Conservation (phyloP, 1,140 invertebrate genomes). For the Thaumetopoea pityocampa region DNA sequence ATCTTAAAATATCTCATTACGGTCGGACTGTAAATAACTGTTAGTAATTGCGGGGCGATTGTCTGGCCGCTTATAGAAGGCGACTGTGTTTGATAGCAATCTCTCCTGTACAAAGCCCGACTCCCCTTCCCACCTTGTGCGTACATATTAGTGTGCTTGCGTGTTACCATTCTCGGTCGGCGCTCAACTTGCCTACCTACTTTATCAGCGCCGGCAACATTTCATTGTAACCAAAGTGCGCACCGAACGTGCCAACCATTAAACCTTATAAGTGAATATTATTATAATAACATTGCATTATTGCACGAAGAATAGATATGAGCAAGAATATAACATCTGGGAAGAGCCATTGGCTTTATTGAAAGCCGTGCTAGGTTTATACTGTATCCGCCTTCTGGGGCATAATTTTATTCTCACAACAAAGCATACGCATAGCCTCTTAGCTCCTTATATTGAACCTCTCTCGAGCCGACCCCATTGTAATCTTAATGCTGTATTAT, state of each 20-base stretch:
- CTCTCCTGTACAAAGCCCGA: constrained; percentile 20
- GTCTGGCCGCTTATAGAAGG: constrained; percentile 26
- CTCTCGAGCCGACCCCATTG: constrained; percentile 66
- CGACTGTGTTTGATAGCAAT: constrained; percentile 37
- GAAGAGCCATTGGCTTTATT: constrained; percentile 59
- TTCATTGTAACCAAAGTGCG: constrained; percentile 8
- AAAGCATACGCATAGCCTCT: constrained; percentile 52
- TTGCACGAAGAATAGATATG: constrained; percentile 55
- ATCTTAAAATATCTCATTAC: constrained; percentile 30
- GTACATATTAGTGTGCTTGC: constrained; percentile 19
- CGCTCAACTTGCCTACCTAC: constrained; percentile 12
- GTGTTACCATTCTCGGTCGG: constrained; percentile 23
- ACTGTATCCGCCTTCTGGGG: constrained; percentile 49
- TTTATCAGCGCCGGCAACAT: constrained; percentile 8
- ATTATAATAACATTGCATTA: constrained; percentile 47
- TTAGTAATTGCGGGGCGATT: constrained; percentile 42
- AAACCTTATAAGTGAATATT: constrained; percentile 18
- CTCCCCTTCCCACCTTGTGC: constrained; percentile 22
- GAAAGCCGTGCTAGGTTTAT: constrained; percentile 53
- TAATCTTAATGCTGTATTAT: constrained; percentile 72
- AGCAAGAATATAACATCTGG: constrained; percentile 49
- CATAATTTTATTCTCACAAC: constrained; percentile 73
- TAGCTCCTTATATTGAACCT: constrained; percentile 68
- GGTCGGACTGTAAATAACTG: constrained; percentile 37
- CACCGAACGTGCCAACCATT: constrained; percentile 5